These are phyloP conservation scores for Acanthococcus lagerstroemiae DNA, from an alignment of 2,888 invertebrate genomes.

Conservation along the genomic window DNA sequence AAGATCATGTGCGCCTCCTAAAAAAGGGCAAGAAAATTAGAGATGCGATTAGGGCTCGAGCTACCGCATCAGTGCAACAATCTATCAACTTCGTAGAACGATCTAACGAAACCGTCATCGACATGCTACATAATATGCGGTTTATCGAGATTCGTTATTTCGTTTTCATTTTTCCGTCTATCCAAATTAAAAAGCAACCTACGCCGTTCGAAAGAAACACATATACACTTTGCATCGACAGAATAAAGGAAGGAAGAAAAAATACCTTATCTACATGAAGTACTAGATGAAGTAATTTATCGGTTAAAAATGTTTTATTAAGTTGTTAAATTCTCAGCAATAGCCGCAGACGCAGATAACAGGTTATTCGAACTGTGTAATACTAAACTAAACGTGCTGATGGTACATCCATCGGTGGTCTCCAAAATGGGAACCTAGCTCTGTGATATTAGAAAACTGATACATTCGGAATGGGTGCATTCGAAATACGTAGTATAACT, in stretches of 20 bases:
- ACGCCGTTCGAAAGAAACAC: not conserved
- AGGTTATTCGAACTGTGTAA: conserved; percentile 28
- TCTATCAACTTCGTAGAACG: too few relatives aligned
- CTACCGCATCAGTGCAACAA: too few relatives aligned
- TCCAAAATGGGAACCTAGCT: conserved; percentile 19
- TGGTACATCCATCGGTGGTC: conserved; percentile 17
- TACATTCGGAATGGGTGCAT: too few relatives aligned
- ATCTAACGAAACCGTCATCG: too few relatives aligned
- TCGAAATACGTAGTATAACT: too few relatives aligned
- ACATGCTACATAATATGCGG: too few relatives aligned
- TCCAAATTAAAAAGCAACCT: not conserved
- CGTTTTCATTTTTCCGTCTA: not conserved
- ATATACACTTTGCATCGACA: not conserved
- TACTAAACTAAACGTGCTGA: conserved; percentile 23
- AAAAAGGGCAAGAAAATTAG: too few relatives aligned
- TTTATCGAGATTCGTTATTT: too few relatives aligned
- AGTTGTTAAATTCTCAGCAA: conserved; percentile 29
- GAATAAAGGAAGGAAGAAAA: conserved; percentile 1
- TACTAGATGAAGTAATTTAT: conserved; percentile 28
- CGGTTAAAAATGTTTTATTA: conserved; percentile 29
- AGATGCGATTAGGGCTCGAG: too few relatives aligned
- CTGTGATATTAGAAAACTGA: too few relatives aligned
- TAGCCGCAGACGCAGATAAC: conserved; percentile 28
- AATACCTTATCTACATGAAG: conserved; percentile 15
- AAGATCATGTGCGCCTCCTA: too few relatives aligned